These are phyloP conservation scores for Drymodes brunneopygia DNA, from an alignment of 2,113 vertebrate genomes.

Conservation along the genomic window DNA sequence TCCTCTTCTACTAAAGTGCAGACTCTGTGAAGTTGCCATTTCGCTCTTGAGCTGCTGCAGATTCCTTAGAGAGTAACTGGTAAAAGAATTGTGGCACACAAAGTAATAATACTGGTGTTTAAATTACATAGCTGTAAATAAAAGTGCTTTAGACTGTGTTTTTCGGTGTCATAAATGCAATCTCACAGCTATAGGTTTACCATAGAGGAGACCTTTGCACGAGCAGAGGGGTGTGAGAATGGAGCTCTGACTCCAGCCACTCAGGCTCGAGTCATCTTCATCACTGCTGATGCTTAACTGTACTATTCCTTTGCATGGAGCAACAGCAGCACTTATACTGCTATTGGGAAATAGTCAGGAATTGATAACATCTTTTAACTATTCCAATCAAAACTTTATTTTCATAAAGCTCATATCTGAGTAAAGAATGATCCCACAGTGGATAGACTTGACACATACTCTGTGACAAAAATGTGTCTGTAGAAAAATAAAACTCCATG, in stretches of 20 bases:
- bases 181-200: neutral
- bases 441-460: neutral
- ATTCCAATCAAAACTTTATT: neutral
- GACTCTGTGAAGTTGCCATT: neutral
- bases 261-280: neutral
- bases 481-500: neutral
- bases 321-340: neutral
- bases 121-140: neutral
- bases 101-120: neutral
- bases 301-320: neutral
- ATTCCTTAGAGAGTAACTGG: neutral
- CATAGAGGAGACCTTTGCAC: neutral
- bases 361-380: neutral
- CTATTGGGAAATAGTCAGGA: neutral
- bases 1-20: neutral
- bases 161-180: neutral
- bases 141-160: neutral
- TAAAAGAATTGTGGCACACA: neutral
- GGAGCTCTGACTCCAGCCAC: neutral
- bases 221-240: neutral
- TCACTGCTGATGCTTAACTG: neutral
- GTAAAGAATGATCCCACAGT: neutral
- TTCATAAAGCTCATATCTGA: neutral
- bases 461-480: neutral
- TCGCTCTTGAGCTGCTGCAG: neutral